These are phyloP conservation scores for Chionodraco myersi DNA, from an alignment of 2,113 vertebrate species.

Conservation along the genomic window DNA sequence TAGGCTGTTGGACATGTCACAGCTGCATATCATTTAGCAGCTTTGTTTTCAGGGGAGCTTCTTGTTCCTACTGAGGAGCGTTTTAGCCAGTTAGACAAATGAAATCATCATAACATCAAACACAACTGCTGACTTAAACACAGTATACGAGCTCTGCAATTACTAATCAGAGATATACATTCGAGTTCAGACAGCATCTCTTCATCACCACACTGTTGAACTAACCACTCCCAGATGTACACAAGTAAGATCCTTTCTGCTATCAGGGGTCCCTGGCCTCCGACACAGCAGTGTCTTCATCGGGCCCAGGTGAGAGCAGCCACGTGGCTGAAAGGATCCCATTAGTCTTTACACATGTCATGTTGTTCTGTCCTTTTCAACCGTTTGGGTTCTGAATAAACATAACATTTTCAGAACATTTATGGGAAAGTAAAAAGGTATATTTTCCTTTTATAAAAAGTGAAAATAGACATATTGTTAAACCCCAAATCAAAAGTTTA, in stretches of 20 bases:
- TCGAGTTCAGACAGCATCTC: not conserved
- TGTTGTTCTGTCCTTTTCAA: too few relatives aligned
- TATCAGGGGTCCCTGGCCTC: slow-evolving; percentile 16
- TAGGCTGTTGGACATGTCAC: not conserved
- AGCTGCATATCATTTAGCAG: not conserved
- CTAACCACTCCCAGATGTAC: too few relatives aligned
- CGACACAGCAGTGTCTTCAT: slow-evolving; percentile 30
- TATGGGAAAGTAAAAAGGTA: too few relatives aligned
- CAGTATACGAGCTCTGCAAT: not conserved
- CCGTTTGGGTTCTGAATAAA: too few relatives aligned
- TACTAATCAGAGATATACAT: not conserved
- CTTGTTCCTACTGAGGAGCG: not conserved
- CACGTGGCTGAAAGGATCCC: slow-evolving; percentile 38
- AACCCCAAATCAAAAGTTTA: too few relatives aligned
- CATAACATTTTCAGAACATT: too few relatives aligned
- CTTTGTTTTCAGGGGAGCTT: not conserved
- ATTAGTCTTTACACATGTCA: slow-evolving; percentile 15
- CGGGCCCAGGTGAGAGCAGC: slow-evolving; percentile 28
- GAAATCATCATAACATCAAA: not conserved
- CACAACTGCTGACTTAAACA: not conserved
- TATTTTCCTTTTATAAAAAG: too few relatives aligned
- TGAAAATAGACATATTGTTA: too few relatives aligned
- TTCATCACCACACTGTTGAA: not conserved
- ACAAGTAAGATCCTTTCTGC: not conserved
- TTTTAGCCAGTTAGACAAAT: not conserved